A percentile compares a stretch with the other conserved stretches of the same genome.
These are phyloP conservation scores for Pristionchus exspectatus DNA, from an alignment of 2,888 invertebrate species.

Conservation along the genomic window DNA sequence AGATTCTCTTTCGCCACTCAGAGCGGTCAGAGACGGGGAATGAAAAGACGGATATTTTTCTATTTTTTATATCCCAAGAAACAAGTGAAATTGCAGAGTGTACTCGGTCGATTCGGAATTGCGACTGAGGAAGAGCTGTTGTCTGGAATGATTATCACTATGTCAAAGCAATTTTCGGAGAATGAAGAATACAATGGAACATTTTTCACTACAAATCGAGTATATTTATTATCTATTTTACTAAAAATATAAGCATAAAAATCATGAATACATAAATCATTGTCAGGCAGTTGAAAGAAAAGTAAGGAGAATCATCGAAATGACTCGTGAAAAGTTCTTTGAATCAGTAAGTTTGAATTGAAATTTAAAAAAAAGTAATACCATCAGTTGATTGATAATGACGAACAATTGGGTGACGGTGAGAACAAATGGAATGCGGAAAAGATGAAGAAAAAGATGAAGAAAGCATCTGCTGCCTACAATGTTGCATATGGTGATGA, in stretches of 20 bases:
- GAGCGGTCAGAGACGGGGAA: too few relatives aligned
- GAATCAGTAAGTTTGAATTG: neutral
- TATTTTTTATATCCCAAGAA: too few relatives aligned
- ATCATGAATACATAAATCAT: neutral
- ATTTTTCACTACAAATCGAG: slow-evolving; percentile 72
- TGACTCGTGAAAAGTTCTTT: slow-evolving; percentile 29
- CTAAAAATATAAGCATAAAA: neutral
- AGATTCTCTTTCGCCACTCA: too few relatives aligned
- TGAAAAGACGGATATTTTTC: too few relatives aligned
- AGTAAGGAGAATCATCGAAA: neutral
- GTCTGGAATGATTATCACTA: slow-evolving; percentile 67
- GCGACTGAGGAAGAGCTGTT: slow-evolving; percentile 73
- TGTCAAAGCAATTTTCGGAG: slow-evolving; percentile 73
- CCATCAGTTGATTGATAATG: neutral
- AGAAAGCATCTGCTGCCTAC: neutral
- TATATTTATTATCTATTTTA: slow-evolving; percentile 36
- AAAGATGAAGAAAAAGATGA: neutral
- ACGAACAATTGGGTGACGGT: neutral
- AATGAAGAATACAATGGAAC: slow-evolving; percentile 77
- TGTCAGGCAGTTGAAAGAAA: slow-evolving; percentile 40
- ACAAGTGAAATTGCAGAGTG: slow-evolving; percentile 56
- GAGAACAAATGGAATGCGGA: neutral
- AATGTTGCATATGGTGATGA: neutral
- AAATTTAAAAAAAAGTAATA: neutral
- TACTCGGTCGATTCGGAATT: slow-evolving; percentile 74